Base-by-base conservation (phyloP, 2,888 invertebrate species). In the Synergus umbraculus region DNA sequence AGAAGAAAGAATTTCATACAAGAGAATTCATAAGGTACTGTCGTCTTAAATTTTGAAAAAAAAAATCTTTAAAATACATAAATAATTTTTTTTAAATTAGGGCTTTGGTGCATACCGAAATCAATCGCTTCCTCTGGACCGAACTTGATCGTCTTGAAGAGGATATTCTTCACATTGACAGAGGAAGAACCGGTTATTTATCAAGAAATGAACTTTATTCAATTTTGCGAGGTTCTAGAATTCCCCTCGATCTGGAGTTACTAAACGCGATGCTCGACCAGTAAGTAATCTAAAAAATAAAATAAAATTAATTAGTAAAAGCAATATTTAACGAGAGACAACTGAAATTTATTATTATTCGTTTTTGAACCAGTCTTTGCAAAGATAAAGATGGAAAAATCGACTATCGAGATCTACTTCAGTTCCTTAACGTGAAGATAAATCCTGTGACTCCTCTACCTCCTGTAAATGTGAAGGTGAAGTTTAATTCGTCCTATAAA, bases 71-170 rank as follows among this genome's bases (percentile, higher is more conserved):
- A n/a, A 43, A 49, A 65, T 77, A 10, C 15, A 46, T 1, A 41
- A 46, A 58, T 73, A 63, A 46, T 67, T 69, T 44, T 44, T 37
- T 9, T 44, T 46, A 76, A 79, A 79, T 22, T 83, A 95, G 97
- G 82, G 94, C 96, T 0, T 92, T 96, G 58, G 94, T 96, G 4
- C 95, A 97, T 82, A 94, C 95, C 18, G 95, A 96, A 81, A 89
- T 97, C 60, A 95, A 95, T n/a, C 94, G 96, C 43, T 94, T 94
- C 4, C 90, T 97, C 4, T 97, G 96, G 96, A 95, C 96, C 86
- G 95, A 95, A 81, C 93, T 95, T 76, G 94, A 94, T 37, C 93
- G 95, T 29, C 86, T 95, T 0, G 92, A 93, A 78, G 95, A 95
- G 87, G 94, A 94, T 86, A 92, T 95, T 73, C 89, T 93, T 69